Percentiles rank a stretch among this genome's conserved stretches.
Evolutionary conservation across 2,113 vertebrate genomes (phyloP).

Genomic region (Azemiops feae): DNA sequence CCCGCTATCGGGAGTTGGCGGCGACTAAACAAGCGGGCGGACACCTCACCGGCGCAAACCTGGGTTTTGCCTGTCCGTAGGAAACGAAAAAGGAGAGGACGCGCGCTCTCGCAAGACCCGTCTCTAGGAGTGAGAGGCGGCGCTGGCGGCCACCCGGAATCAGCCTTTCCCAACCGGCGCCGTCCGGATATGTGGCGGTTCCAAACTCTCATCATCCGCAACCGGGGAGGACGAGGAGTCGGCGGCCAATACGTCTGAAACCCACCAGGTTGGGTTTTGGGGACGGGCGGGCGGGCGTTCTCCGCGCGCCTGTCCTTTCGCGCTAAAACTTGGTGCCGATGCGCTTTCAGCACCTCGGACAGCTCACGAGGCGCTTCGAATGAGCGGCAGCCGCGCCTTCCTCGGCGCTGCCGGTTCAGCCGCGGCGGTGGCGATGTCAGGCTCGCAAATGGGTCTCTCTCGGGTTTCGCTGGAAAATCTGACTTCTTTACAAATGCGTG

Average conservation of each 20-base stretch:
- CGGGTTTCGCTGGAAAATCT: not conserved
- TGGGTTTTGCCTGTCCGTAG: not conserved
- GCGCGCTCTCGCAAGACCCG: not conserved
- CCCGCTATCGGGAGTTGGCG: not conserved
- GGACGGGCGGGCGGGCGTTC: not conserved
- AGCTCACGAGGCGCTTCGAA: not conserved
- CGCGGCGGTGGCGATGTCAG: not conserved
- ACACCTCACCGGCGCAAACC: not conserved
- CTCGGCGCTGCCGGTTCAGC: not conserved
- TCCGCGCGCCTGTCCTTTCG: not conserved
- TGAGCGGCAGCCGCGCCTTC: not conserved
- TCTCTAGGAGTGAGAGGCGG: not conserved
- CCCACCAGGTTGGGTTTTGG: not conserved
- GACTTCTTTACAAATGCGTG: not conserved
- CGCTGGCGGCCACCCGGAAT: not conserved
- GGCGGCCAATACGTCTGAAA: no score
- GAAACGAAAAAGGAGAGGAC: not conserved
- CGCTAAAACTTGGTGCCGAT: not conserved
- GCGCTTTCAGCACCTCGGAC: constrained; percentile 9
- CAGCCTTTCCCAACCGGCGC: not conserved
- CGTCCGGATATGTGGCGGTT: not conserved
- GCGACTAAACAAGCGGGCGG: not conserved
- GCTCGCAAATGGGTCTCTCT: not conserved
- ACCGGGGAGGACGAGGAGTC: not conserved
- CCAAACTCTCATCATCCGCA: not conserved